Percentiles rank a stretch among this genome's conserved stretches.
phyloP scores from a whole-genome alignment of 2,888 invertebrate species.

The Drosophila maculinotata region DNA sequence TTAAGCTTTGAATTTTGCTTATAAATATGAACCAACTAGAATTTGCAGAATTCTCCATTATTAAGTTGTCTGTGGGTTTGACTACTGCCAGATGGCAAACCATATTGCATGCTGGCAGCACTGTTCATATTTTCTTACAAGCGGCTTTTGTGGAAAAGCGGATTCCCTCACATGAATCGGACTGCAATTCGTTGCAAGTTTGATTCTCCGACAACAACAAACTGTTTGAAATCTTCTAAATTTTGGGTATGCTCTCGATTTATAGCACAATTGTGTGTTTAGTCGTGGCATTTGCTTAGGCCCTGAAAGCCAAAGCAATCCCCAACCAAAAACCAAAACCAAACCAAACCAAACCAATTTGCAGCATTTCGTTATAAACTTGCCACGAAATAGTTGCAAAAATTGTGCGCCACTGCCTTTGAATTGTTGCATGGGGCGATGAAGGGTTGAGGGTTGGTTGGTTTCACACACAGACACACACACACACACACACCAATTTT shows the following conservation, averaged over 20 bases:
- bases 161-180: no score
- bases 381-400: slow-evolving; percentile 63
- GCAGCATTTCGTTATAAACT: slow-evolving; percentile 63
- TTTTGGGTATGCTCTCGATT: slow-evolving; percentile 12
- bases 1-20: background rate
- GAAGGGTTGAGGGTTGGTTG: background rate
- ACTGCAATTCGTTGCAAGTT: no score
- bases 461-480: slow-evolving; percentile 2
- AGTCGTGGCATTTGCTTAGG: slow-evolving; percentile 2
- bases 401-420: slow-evolving; percentile 32
- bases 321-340: slow-evolving; percentile 20
- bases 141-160: no score
- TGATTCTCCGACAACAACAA: no score
- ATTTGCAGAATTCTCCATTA: no score
- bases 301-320: slow-evolving; percentile 20
- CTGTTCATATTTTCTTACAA: no score
- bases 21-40: background rate
- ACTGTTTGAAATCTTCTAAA: background rate
- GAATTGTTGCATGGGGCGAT: slow-evolving; percentile 7
- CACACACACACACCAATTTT: slow-evolving; percentile 24
- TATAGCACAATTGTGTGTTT: background rate
- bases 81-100: no score
- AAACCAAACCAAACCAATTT: slow-evolving; percentile 70
- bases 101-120: no score
- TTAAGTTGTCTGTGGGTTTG: no score